Evolutionary conservation across 2,113 vertebrate genomes (phyloP), one percentile per base, ranked within the genome.

Genomic region (Electrona antarctica): DNA sequence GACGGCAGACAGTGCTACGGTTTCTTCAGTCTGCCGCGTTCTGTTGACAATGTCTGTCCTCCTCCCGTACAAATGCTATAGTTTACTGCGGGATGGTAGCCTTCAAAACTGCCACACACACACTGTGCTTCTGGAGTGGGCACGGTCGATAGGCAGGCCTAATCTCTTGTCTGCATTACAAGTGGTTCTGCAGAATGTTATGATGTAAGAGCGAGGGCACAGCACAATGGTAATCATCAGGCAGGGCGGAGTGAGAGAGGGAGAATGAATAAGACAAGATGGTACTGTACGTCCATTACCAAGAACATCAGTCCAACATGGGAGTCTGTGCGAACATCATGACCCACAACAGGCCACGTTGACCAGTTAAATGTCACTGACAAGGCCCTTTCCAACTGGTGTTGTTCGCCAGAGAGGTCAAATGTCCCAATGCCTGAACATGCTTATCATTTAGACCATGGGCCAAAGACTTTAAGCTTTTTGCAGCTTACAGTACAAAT

Each of bases 401-500:
- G 77, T 77, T 66, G 49, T 15, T 70, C 77, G n/a, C 58, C 71
- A 62, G 59, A 67, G 15, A 21, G 58, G 63, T 57, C 57, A 33
- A 54, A 52, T 21, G 29, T 33, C 14, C 46, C 63, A 78, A 81
- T 64, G 73, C 64, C 61, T 64, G 60, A 78, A 74, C 80, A 62
- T 55, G 64, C 58, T 85, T 76, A 84, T 80, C 78, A 72, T 65
- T 21, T 55, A 33, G 76, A 81, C 63, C 68, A 60, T 28, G 21
- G 33, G 76, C 75, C 54, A 60, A 77, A 76, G 75, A 77, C 64
- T 64, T 77, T 73, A 85, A 74, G 59, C 62, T 60, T 60, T 76
- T 61, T 60, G 33, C 9, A 63, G 82, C 64, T 80, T 78, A 81
- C 67, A 60, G 74, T 84, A 80, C 67, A 73, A 86, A 66, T 6